Evolutionary conservation across 2,113 vertebrate genomes (phyloP).

Genomic region (Fulmarus glacialis): DNA sequence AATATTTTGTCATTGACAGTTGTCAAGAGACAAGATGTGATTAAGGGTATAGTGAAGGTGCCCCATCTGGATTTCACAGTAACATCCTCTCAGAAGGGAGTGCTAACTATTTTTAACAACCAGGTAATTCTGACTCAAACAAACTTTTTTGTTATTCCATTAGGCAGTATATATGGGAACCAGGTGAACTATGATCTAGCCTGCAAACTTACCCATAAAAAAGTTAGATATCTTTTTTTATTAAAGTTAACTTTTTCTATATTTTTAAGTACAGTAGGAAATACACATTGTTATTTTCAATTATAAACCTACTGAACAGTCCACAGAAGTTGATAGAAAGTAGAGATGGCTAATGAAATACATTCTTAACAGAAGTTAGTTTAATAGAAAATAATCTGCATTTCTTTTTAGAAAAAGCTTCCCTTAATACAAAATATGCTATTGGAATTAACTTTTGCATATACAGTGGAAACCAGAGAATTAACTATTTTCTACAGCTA

Average conservation of each 20-base stretch:
- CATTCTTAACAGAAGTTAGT: neutral
- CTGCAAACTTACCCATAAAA: neutral
- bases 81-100: slow-evolving; percentile 76
- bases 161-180: neutral
- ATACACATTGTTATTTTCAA: neutral
- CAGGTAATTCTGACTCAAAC: slow-evolving; percentile 65
- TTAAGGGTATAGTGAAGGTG: slow-evolving; percentile 74
- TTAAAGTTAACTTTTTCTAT: neutral
- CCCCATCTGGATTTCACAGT: slow-evolving; percentile 69
- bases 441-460: neutral
- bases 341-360: neutral
- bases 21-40: slow-evolving; percentile 71
- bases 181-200: neutral
- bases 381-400: neutral
- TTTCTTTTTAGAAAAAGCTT: neutral
- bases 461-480: neutral
- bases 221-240: neutral
- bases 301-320: neutral
- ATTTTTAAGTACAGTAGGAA: neutral
- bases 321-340: neutral
- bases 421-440: neutral
- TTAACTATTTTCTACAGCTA: neutral
- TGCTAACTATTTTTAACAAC: slow-evolving; percentile 71
- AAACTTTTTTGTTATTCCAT: neutral
- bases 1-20: slow-evolving; percentile 56